Evolutionary conservation across 2,797 vertebrate species (phyloP).

Genomic region (Clarias laeviceps): DNA sequence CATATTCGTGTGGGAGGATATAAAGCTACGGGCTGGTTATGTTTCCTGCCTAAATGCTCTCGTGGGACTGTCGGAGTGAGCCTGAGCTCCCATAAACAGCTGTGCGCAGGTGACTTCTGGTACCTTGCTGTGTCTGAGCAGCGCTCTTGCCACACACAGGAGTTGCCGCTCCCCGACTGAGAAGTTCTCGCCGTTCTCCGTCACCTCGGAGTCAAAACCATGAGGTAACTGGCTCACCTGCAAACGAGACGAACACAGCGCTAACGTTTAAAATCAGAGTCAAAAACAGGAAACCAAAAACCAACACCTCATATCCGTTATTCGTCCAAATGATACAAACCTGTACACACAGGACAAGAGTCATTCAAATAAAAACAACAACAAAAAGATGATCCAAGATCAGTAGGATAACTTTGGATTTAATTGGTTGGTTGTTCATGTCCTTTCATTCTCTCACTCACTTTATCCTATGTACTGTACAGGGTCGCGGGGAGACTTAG

Average conservation of each 20-base stretch:
- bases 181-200: constrained; percentile 85
- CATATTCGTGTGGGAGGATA: not conserved
- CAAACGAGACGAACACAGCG: constrained; percentile 31
- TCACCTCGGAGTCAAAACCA: constrained; percentile 77
- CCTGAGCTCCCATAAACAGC: constrained; percentile 6
- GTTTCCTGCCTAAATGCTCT: constrained; percentile 10
- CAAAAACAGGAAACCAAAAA: not conserved
- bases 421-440: not conserved
- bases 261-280: constrained; percentile 10
- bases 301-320: not conserved
- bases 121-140: constrained; percentile 85
- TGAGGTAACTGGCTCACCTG: constrained; percentile 79
- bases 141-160: constrained; percentile 81
- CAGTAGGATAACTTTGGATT: not conserved
- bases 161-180: constrained; percentile 86
- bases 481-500: too few species aligned
- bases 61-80: not conserved
- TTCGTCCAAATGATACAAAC: not conserved
- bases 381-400: not conserved
- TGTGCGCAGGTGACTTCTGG: constrained; percentile 28
- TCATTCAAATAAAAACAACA: not conserved
- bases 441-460: too few species aligned
- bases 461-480: too few species aligned
- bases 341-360: too few species aligned
- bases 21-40: not conserved